A percentile compares a stretch with the other conserved stretches of the same genome.
These are phyloP conservation scores for Rhipidura dahli DNA, from an alignment of 2,113 vertebrate species.

Conservation along the genomic window DNA sequence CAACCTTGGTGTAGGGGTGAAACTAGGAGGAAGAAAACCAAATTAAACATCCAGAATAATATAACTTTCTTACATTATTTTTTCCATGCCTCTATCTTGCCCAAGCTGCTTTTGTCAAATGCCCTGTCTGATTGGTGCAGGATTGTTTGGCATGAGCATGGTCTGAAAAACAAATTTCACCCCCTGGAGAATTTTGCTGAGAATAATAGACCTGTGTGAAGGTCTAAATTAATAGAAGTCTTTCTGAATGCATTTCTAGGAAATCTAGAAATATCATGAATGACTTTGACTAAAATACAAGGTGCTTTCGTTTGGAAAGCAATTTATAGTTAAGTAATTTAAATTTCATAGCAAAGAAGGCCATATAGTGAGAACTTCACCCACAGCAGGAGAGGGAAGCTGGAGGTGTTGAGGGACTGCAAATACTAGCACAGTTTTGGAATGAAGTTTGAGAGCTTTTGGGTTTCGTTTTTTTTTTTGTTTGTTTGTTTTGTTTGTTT, in stretches of 20 bases:
- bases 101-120: not conserved
- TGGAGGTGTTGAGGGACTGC: not conserved
- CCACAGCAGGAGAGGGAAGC: not conserved
- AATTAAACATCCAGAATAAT: not conserved
- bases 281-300: slow-evolving; percentile 33
- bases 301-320: slow-evolving; percentile 20
- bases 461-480: not conserved
- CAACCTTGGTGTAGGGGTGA: not conserved
- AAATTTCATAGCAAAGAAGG: not conserved
- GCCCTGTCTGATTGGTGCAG: not conserved
- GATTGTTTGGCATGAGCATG: not conserved
- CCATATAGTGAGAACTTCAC: not conserved
- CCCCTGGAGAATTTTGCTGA: slow-evolving; percentile 1
- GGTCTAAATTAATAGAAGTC: slow-evolving; percentile 41
- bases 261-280: not conserved
- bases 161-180: not conserved
- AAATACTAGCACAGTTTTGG: not conserved
- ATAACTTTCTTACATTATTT: not conserved
- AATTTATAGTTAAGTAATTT: slow-evolving; percentile 51
- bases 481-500: not conserved
- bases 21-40: not conserved
- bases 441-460: not conserved
- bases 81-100: not conserved
- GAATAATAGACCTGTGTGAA: not conserved
- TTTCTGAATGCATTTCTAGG: slow-evolving; percentile 46